These are phyloP conservation scores for Microctonus hyperodae DNA, from an alignment of 2,888 invertebrate genomes.

Conservation along the genomic window DNA sequence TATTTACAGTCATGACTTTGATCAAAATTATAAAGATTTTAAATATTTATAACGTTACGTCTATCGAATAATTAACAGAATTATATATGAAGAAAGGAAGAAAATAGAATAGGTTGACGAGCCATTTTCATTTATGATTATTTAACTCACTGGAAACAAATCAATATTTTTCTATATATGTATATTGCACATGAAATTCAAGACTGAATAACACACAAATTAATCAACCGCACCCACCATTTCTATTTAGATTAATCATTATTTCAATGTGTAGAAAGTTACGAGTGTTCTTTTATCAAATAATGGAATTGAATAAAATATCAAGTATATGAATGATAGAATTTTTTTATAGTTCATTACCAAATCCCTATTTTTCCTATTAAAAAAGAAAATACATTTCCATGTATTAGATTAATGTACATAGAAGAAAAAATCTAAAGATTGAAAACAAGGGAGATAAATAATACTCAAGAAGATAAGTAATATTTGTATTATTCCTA, in stretches of 20 bases:
- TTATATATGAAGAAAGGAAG: background rate
- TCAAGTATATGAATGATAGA: slow-evolving; percentile 10
- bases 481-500: slow-evolving; percentile 10
- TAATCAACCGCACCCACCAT: slow-evolving; percentile 13
- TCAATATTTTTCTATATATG: slow-evolving; percentile 29
- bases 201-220: slow-evolving; percentile 22
- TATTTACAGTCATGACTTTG: background rate
- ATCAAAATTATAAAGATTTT: background rate
- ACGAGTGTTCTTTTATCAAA: slow-evolving; percentile 15
- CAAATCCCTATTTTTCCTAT: background rate
- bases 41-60: background rate
- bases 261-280: slow-evolving; percentile 14
- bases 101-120: background rate
- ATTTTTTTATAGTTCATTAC: background rate
- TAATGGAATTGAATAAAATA: slow-evolving; percentile 22
- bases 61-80: background rate
- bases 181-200: background rate
- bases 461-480: background rate
- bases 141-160: background rate
- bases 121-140: background rate
- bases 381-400: too few relatives aligned
- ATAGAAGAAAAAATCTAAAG: background rate
- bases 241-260: slow-evolving; percentile 1
- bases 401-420: background rate
- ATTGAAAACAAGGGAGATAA: background rate